Base-by-base conservation (phyloP, 2,797 vertebrate genomes). In the Lates japonicus region DNA sequence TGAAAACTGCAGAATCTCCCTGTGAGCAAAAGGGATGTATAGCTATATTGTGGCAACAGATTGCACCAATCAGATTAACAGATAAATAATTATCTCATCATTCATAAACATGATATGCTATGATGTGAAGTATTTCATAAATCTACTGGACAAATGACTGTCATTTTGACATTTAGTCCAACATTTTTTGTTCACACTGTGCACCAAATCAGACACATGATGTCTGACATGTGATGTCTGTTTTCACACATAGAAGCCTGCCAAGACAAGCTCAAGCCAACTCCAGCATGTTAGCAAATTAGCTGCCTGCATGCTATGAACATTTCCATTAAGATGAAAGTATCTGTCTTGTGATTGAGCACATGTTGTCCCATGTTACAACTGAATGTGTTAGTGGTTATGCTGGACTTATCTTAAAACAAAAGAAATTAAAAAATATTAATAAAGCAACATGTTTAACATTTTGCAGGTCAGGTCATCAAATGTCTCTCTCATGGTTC, bases 1-100 rank as follows among this genome's bases (percentile, higher is more conserved):
- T 74, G 83, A 85, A 78, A 63, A 75, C 69, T 25, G 70, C 11
- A 75, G 82, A 78, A 81, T 83, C 71, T 81, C 70, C 75, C 76
- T 71, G 69, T 67, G 71, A 77, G 69, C 65, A 19, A 49, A 67
- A 52, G 46, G 66, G 39, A 85, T 76, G 67, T 62, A 69, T 70
- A 46, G 76, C 8, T 19, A 71, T 60, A 35, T 61, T 11, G 70
- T 25, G 0, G 59, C 37, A 33, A 48, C 73, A 58, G 59, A 74
- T 79, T 41, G 46, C 51, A 20, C 42, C 4, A 5, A 59, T 79
- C 51, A 74, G 55, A 86, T 90, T 62, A 87, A 80, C 65, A 58
- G 67, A 52, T 57, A 52, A 70, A 52, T 41, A 70, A 70, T 65
- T 7, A 81, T 57, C 41, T 1, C 1, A 8, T 51, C 59, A 54